These are phyloP conservation scores for Hydrozoanthus tunicans DNA, from an alignment of 64 coral and sea anemone species.

Conservation along the genomic window DNA sequence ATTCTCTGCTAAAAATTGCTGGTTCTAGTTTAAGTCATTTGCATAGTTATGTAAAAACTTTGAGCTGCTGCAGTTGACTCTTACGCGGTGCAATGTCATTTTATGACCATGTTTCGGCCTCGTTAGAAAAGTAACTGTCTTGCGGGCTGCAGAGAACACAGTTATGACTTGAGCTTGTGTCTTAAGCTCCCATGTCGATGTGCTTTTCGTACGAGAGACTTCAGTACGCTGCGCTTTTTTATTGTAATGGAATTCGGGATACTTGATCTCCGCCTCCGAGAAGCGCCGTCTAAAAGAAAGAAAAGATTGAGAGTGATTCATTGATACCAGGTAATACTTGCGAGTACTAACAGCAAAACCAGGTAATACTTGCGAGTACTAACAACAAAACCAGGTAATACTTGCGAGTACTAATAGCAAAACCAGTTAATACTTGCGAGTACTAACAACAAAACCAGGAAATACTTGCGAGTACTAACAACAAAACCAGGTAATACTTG, in stretches of 20 bases:
- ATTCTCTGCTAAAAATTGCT: neutral
- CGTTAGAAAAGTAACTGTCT: neutral
- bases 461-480: no score
- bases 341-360: neutral
- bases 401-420: no score
- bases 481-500: no score
- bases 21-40: neutral
- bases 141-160: neutral
- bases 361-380: neutral
- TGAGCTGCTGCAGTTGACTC: neutral
- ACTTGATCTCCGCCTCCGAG: constrained; percentile 2
- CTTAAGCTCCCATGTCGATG: constrained; percentile 26
- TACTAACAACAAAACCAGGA: no score
- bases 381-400: no score
- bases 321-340: neutral
- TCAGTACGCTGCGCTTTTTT: constrained; percentile 34
- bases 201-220: constrained; percentile 33
- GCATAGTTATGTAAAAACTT: neutral
- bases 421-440: no score
- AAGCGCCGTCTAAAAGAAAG: neutral
- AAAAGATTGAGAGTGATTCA: neutral
- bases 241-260: neutral
- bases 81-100: neutral
- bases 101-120: neutral
- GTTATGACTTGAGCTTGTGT: constrained; percentile 32